Percentiles rank a stretch among this genome's conserved stretches.
phyloP scores from a whole-genome alignment of 2,113 vertebrate species.

The Egretta garzetta region DNA sequence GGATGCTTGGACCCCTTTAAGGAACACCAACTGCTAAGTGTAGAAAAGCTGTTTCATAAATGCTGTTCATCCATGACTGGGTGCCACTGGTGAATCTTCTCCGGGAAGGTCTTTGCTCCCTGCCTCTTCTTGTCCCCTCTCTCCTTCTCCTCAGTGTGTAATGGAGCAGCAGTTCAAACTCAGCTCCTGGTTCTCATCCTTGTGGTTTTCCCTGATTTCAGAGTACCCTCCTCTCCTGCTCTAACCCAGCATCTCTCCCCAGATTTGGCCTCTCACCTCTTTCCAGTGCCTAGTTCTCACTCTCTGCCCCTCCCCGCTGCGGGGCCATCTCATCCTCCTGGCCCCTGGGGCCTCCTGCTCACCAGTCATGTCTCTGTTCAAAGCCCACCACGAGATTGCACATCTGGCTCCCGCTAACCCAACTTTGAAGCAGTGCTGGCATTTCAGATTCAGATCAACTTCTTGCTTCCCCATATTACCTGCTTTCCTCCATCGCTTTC shows the following conservation, averaged over 20 bases:
- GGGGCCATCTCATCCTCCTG: fast-evolving
- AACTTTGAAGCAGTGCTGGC: not conserved
- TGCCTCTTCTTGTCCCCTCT: not conserved
- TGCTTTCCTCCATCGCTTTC: not conserved
- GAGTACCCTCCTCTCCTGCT: not conserved
- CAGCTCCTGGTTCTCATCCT: not conserved
- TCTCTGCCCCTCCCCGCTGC: fast-evolving
- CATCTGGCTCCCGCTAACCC: not conserved
- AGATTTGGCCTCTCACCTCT: not conserved
- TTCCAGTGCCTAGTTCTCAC: not conserved
- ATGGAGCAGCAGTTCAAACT: not conserved
- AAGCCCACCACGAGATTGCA: not conserved
- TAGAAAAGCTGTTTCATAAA: not conserved
- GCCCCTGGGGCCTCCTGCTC: not conserved
- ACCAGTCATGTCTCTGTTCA: fast-evolving
- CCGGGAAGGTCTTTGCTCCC: not conserved
- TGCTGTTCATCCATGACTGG: fast-evolving
- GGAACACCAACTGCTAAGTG: not conserved
- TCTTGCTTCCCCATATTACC: not conserved
- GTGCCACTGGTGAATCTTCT: not conserved
- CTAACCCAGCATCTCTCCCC: not conserved
- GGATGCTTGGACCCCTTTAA: not conserved
- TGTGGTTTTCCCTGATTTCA: not conserved
- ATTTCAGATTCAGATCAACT: not conserved
- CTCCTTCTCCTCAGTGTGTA: not conserved